These are phyloP conservation scores for Pocota personata DNA, from an alignment of 2,888 invertebrate genomes.

Conservation along the genomic window DNA sequence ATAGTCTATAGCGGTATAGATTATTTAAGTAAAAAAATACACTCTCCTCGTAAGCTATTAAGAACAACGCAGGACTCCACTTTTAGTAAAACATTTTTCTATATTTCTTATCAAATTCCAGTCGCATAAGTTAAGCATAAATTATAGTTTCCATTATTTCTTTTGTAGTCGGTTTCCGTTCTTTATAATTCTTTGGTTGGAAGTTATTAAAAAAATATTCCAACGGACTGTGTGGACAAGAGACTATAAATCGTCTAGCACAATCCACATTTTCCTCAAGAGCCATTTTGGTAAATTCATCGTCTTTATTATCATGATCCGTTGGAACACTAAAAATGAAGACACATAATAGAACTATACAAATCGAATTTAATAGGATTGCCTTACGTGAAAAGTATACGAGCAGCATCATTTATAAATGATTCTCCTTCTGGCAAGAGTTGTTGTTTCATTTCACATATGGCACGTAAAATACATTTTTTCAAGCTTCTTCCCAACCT, in stretches of 20 bases:
- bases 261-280: conserved; percentile 54
- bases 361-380: neutral
- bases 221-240: conserved; percentile 63
- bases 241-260: conserved; percentile 47
- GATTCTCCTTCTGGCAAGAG: conserved; percentile 56
- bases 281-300: conserved; percentile 61
- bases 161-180: conserved; percentile 6
- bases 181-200: neutral
- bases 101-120: neutral
- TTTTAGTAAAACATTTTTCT: neutral
- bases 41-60: too few species aligned
- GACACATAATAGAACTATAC: neutral
- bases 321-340: conserved; percentile 42
- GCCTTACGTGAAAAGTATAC: conserved; percentile 59
- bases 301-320: conserved; percentile 42
- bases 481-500: conserved; percentile 50
- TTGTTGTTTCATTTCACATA: conserved; percentile 57
- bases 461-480: conserved; percentile 54
- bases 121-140: conserved; percentile 18
- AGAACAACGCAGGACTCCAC: neutral
- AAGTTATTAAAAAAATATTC: conserved; percentile 44
- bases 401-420: conserved; percentile 50
- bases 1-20: too few species aligned
- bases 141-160: conserved; percentile 24
- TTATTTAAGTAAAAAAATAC: too few species aligned